Percentiles rank a stretch among this genome's conserved stretches.
These are phyloP conservation scores for Platorchestia sp. DNA, from an alignment of 1,140 invertebrate genomes.

Conservation along the genomic window DNA sequence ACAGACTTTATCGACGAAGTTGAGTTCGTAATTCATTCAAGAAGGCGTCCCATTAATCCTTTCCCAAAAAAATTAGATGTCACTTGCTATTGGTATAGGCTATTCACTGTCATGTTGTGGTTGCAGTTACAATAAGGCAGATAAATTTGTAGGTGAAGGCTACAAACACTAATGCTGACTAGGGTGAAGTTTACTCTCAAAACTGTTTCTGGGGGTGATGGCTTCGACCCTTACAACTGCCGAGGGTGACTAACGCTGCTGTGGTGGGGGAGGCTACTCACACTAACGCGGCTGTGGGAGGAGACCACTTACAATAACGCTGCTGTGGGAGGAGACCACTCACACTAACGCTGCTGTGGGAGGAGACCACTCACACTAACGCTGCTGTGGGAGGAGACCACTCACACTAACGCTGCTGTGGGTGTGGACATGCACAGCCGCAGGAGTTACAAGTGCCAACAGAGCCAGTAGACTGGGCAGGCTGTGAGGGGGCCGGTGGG, in stretches of 20 bases:
- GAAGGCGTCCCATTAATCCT: too few species aligned
- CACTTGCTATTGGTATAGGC: too few species aligned
- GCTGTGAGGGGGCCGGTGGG: conserved; percentile 39
- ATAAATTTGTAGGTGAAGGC: neutral
- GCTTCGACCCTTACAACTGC: too few species aligned
- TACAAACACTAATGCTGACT: neutral
- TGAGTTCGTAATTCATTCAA: too few species aligned
- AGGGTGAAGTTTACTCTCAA: neutral
- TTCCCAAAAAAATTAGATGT: too few species aligned
- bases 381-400: neutral
- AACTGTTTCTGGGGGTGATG: too few species aligned
- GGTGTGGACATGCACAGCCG: neutral
- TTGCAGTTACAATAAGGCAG: too few species aligned
- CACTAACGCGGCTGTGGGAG: neutral
- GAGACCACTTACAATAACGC: neutral
- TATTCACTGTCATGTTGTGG: too few species aligned
- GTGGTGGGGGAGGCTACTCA: neutral
- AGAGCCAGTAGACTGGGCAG: neutral
- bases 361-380: neutral
- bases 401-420: conserved; percentile 3
- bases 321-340: neutral
- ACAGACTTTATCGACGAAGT: too few species aligned
- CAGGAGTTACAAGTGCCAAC: neutral
- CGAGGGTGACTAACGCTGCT: too few species aligned
- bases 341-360: neutral